These are phyloP conservation scores for Merodon equestris DNA, from an alignment of 2,888 invertebrate species.

Conservation along the genomic window DNA sequence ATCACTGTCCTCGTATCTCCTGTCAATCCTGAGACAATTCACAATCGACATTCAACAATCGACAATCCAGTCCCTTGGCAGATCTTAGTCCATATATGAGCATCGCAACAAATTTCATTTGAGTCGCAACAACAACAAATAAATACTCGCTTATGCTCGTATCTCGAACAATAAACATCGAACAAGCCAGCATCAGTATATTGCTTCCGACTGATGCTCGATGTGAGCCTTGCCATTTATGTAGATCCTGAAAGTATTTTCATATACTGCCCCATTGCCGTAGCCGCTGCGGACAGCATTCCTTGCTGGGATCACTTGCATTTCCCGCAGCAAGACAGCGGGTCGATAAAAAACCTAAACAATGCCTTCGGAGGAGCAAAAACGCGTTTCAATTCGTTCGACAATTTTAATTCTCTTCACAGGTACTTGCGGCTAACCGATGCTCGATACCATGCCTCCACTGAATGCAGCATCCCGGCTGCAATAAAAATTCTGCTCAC, in stretches of 20 bases:
- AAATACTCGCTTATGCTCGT: slow-evolving; percentile 64
- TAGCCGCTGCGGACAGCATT: slow-evolving; percentile 49
- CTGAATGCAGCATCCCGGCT: slow-evolving; percentile 70
- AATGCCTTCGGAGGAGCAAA: slow-evolving; percentile 34
- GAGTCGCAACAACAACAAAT: slow-evolving; percentile 58
- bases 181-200: slow-evolving; percentile 28
- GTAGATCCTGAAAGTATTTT: slow-evolving; percentile 50
- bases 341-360: slow-evolving; percentile 40
- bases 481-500: slow-evolving; percentile 78
- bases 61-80: slow-evolving; percentile 67
- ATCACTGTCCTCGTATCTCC: slow-evolving; percentile 61
- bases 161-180: slow-evolving; percentile 65
- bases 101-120: slow-evolving; percentile 67
- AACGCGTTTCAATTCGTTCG: slow-evolving; percentile 62
- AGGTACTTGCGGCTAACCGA: slow-evolving; percentile 29
- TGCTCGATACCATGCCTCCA: slow-evolving; percentile 9
- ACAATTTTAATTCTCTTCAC: slow-evolving; percentile 66
- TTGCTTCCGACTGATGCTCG: slow-evolving; percentile 53
- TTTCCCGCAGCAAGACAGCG: slow-evolving; percentile 39
- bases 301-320: slow-evolving; percentile 59
- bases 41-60: slow-evolving; percentile 1
- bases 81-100: slow-evolving; percentile 68
- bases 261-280: slow-evolving; percentile 35
- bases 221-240: slow-evolving; percentile 61
- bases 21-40: slow-evolving; percentile 45